phyloP scores from a whole-genome alignment of 2,888 invertebrate genomes.

The Leucoptera coffeella region DNA sequence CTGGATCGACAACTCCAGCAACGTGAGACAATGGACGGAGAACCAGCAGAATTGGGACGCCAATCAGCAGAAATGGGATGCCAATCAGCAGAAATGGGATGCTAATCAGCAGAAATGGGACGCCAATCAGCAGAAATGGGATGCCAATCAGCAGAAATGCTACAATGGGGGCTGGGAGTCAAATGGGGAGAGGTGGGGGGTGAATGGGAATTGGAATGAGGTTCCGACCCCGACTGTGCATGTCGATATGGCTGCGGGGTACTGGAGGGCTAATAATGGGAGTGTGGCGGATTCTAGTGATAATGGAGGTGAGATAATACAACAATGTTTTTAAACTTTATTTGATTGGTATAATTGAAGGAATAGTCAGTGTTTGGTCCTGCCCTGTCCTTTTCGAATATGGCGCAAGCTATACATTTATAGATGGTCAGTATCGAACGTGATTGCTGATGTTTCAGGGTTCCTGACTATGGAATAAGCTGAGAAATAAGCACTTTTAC shows the following conservation, averaged over 20 bases:
- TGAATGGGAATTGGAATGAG: slow-evolving; percentile 14
- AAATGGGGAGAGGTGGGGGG: slow-evolving; percentile 18
- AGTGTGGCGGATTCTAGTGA: slow-evolving; percentile 44
- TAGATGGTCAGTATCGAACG: no score
- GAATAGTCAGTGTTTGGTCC: no score
- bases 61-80: slow-evolving; percentile 9
- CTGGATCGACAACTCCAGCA: slow-evolving; percentile 25
- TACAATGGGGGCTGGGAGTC: background rate
- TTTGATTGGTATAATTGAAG: no score
- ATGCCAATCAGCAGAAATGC: slow-evolving; percentile 18
- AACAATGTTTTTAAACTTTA: no score
- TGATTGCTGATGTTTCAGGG: no score
- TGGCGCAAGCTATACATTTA: no score
- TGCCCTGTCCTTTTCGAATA: no score
- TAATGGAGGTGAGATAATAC: slow-evolving; percentile 34
- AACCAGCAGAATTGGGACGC: slow-evolving; percentile 24
- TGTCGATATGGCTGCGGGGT: slow-evolving; percentile 34
- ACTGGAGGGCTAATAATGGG: slow-evolving; percentile 36
- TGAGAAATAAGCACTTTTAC: no score
- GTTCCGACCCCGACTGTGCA: slow-evolving; percentile 34
- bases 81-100: slow-evolving; percentile 17
- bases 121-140: slow-evolving; percentile 12
- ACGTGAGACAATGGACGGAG: slow-evolving; percentile 31
- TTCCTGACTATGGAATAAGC: no score
- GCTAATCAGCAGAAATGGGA: slow-evolving; percentile 12